Conservation (phyloP, 1,140 invertebrate genomes). For the Sogatella furcifera region DNA sequence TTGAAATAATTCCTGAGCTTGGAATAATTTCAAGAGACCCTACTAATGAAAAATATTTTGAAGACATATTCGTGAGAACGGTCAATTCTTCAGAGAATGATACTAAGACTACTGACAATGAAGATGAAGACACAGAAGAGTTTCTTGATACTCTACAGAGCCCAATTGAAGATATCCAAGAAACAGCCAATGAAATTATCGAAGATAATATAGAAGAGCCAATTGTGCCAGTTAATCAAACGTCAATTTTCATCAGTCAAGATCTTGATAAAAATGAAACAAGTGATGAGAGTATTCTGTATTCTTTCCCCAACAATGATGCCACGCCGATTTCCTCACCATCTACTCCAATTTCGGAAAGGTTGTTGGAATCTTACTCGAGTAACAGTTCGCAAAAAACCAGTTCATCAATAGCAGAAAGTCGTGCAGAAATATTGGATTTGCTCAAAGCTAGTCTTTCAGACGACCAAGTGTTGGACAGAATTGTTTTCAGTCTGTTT, state of each 20-base stretch:
- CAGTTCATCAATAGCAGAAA: conserved; percentile 15
- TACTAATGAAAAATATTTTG: background rate
- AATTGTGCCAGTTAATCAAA: too few relatives aligned
- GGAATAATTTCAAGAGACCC: too few relatives aligned
- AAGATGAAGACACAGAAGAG: conserved; percentile 8
- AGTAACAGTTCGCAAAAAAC: background rate
- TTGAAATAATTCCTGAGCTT: too few relatives aligned
- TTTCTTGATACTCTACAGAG: background rate
- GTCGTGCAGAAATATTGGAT: conserved; percentile 17
- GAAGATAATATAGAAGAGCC: too few relatives aligned
- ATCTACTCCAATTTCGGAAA: background rate
- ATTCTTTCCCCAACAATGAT: background rate
- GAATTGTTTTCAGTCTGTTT: conserved; percentile 20
- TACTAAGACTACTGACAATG: conserved; percentile 4
- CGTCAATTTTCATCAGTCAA: too few relatives aligned
- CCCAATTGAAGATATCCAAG: background rate
- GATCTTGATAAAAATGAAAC: too few relatives aligned
- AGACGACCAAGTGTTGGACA: conserved; percentile 20
- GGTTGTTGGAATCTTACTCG: background rate
- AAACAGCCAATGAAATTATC: background rate
- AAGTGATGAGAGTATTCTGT: too few relatives aligned
- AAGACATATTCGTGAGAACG: background rate
- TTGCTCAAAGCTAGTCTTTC: conserved; percentile 21
- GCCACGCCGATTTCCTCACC: background rate
- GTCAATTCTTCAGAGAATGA: conserved; percentile 3